A percentile compares a stretch with the other conserved stretches of the same genome.
phyloP scores from a whole-genome alignment of 1,140 invertebrate species.

The Liolophura sinensis region DNA sequence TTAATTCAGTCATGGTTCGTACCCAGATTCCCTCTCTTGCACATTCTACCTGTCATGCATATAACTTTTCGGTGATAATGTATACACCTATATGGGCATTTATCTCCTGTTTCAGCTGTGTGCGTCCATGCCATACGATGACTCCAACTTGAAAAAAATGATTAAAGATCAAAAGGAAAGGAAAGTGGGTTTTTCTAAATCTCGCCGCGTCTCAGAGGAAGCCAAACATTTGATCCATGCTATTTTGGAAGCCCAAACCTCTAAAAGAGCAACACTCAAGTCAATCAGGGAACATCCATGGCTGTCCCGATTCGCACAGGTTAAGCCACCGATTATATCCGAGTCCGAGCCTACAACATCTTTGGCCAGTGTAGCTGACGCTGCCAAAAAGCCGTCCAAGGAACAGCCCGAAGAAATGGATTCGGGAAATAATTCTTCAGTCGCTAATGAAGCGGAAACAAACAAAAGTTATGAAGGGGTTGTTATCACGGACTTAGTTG shows the following conservation, averaged over 20 bases:
- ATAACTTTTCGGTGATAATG: no score
- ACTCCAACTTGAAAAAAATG: conserved; percentile 55
- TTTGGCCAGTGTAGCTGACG: no score
- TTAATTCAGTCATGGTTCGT: no score
- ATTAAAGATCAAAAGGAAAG: conserved; percentile 65
- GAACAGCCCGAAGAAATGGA: no score
- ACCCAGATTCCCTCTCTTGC: not conserved
- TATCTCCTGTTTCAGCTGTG: conserved; percentile 32
- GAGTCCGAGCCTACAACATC: no score
- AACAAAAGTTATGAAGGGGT: no score
- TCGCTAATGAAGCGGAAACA: no score
- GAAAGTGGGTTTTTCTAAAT: conserved; percentile 60
- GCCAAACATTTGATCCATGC: conserved; percentile 43
- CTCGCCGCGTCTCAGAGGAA: conserved; percentile 35
- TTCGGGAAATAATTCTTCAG: no score
- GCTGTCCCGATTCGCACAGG: conserved; percentile 9
- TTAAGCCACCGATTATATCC: no score
- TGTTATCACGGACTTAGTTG: no score
- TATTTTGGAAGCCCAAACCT: conserved; percentile 48
- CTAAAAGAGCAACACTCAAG: conserved; percentile 33
- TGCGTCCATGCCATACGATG: conserved; percentile 58
- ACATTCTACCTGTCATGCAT: not conserved
- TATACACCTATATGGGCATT: not conserved
- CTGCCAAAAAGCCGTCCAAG: no score
- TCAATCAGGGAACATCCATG: conserved; percentile 34